A percentile compares a stretch with the other conserved stretches of the same genome.
Conservation (phyloP, 2,113 vertebrate species). For the Lophotis ruficrista region DNA sequence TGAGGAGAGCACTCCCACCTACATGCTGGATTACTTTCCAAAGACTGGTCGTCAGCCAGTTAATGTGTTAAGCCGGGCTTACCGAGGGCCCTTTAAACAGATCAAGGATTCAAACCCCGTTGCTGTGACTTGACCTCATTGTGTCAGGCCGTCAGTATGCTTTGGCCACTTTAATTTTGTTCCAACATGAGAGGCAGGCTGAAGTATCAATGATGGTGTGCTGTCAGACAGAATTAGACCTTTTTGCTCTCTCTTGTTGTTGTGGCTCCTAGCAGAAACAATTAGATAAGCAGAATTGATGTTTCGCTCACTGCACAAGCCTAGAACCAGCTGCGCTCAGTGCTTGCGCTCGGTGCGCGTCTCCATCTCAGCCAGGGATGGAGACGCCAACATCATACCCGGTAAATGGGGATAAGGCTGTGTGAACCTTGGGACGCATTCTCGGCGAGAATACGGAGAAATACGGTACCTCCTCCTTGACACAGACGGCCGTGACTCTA, state of each 20-base stretch:
- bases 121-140: slow-evolving; percentile 56
- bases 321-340: not conserved
- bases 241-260: not conserved
- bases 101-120: not conserved
- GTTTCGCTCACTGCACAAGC: not conserved
- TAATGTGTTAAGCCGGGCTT: not conserved
- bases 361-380: too few relatives aligned
- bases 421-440: not conserved
- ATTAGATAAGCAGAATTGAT: slow-evolving; percentile 51
- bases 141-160: slow-evolving; percentile 42
- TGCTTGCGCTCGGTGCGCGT: too few relatives aligned
- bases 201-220: slow-evolving; percentile 40
- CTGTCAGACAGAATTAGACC: slow-evolving; percentile 58
- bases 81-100: not conserved
- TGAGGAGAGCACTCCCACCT: not conserved
- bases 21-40: not conserved
- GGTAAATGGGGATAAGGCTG: not conserved
- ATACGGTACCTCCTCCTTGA: not conserved
- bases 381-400: not conserved
- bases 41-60: not conserved
- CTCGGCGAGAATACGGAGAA: not conserved
- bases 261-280: slow-evolving; percentile 55
- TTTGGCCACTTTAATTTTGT: slow-evolving; percentile 64
- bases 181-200: slow-evolving; percentile 16
- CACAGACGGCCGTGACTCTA: not conserved